Evolutionary conservation across 2,888 invertebrate species (phyloP), one percentile per base, ranked within the genome.

Genomic region (Sarcophaga caerulescens): DNA sequence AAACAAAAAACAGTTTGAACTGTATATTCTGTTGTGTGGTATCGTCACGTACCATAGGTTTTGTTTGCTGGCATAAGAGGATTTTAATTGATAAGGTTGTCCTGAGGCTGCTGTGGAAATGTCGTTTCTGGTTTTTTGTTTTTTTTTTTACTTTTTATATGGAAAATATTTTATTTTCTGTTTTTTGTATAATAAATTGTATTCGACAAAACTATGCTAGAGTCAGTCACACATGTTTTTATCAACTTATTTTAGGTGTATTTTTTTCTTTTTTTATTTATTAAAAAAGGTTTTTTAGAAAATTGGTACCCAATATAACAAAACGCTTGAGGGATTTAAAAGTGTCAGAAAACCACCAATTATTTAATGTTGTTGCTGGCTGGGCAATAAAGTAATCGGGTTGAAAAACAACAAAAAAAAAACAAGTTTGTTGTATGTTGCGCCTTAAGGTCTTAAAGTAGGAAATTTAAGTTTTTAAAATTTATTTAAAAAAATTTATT

Each of bases 71-170:
- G 25, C 60, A 52, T 77, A 63, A 79, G 35, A 65, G 70, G 35
- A 66, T 80, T 79, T 75, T 70, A 75, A 80, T 80, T 84, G 75
- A 75, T 65, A 79, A 71, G 60, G 2, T 47, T 65, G 59, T 59
- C 47, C 45, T 17, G 10, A 17, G 75, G 68, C 17, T 35, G 23
- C 10, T 4, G 19, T 65, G 21, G 0, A 11, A 62, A 6, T 59
- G 8, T 66, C 25, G 17, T 25, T 63, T 25, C 6, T 65, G n/a
- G 35, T 6, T 35, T 35, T 35, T 35, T 25, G 1, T 25, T 25
- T 8, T 10, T 10, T 35, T 35, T 35, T 35, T 0, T 8, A 35
- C 8, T 35, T 35, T 35, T 35, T 35, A 35, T 35, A 35, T 10
- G 35, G 35, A 35, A 35, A 35, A 35, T 35, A 35, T 35, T 35